Evolutionary conservation across 2,888 invertebrate species (phyloP), one percentile per base, ranked within the genome.

Genomic region (Euspilapteryx auroguttella): DNA sequence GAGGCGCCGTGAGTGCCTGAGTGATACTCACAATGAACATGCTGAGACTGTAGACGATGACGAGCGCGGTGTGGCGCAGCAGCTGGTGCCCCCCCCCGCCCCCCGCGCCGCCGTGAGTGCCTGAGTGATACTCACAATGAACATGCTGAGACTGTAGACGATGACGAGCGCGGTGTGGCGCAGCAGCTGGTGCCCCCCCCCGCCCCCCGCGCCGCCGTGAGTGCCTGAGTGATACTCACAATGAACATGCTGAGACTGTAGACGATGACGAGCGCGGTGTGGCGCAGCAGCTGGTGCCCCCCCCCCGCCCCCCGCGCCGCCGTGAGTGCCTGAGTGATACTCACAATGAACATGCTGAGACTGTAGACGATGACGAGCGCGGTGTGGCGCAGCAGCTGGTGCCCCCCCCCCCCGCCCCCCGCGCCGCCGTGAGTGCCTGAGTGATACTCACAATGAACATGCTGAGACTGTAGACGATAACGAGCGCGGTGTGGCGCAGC

Each of bases 361-460:
- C 86, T 76, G 35, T 94, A 78, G 12, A 89, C 69, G 32, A 95
- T 85, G 29, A 94, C 73, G 25, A 95, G 77, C 14, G 92, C 86
- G 17, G 89, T 83, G 52, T 94, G 94, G 35, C 87, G 20, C n/a
- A n/a, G n/a, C n/a, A n/a, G n/a, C n/a, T n/a, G n/a, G n/a, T n/a
- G n/a, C n/a, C n/a, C n/a, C n/a, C n/a, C n/a, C n/a, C n/a, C n/a
- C n/a, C n/a, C n/a, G n/a, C n/a, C n/a, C n/a, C n/a, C n/a, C n/a
- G n/a, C n/a, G n/a, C n/a, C n/a, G n/a, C n/a, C n/a, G n/a, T n/a
- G n/a, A n/a, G n/a, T n/a, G n/a, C n/a, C n/a, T n/a, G n/a, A n/a
- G n/a, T n/a, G n/a, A n/a, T n/a, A n/a, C 86, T 80, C 55, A 92
- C 92, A 50, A 94, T 86, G 64, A 94, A 91, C 89, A 94, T 93